Evolutionary conservation across 1,140 invertebrate genomes (phyloP), one percentile per base, ranked within the genome.

Genomic region (Sweltsa coloradensis): DNA sequence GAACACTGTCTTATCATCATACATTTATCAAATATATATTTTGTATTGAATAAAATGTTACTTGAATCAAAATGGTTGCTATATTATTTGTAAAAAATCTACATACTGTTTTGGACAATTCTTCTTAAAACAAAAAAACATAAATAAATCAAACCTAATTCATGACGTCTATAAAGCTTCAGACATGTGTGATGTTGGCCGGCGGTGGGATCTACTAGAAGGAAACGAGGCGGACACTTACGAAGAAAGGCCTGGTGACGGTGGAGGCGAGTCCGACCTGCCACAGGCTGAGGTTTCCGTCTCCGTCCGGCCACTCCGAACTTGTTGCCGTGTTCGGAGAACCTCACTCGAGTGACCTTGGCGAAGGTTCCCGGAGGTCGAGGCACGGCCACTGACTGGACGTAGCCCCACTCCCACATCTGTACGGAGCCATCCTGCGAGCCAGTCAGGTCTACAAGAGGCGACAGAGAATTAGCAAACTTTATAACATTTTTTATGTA

Each of bases 341-440:
- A 99, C 39, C 86, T 74, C 21, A 97, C 85, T 51, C 91, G 79
- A 0, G 93, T 97, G 9, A 99, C 94, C 74, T 97, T 99, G 29
- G 94, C 94, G 64, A 85, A 90, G 5, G 83, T 83, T 19, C 92
- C 92, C 1, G 93, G 76, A 21, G 89, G 80, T 44, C 94, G 74
- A 4, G 93, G 87, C 29, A 84, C 84, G 55, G 90, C 84, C 6
- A 99, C 83, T 11, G 88, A 81, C 49, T 89, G 84, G 26, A 80
- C 75, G 65, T 97, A 92, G 18, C 88, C 89, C 93, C 94, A 99
- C 70, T 99, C 94, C 92, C 94, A 97, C 49, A 99, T 73, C 51
- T 89, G 82, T 4, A 99, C 95, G 2, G 92, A 96, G 9, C 96
- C 96, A 73, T 99, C 96, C 62, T 95, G 88, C 43, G 89, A 87